phyloP scores from a whole-genome alignment of 2,888 invertebrate genomes.

The Anticlea derivata region DNA sequence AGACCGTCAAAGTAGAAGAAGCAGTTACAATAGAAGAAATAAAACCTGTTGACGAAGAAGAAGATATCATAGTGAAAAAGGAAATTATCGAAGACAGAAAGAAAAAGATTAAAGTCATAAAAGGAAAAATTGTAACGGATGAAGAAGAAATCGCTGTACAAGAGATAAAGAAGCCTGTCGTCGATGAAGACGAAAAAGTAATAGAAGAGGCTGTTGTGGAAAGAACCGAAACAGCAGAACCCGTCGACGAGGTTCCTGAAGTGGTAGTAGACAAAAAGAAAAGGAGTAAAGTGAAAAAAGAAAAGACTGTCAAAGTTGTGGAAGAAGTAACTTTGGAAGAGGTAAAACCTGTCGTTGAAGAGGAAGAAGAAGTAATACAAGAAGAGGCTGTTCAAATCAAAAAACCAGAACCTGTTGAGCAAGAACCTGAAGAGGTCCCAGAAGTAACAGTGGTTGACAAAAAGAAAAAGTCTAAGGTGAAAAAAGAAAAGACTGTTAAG shows the following conservation, averaged over 20 bases:
- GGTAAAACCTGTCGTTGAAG: not conserved
- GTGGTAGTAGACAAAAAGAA: conserved; percentile 3
- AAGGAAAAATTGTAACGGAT: not conserved
- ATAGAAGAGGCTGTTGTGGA: conserved; percentile 20
- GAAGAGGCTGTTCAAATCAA: not conserved
- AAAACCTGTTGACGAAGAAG: conserved; percentile 15
- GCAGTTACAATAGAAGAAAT: conserved; percentile 41
- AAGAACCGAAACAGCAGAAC: conserved; percentile 27
- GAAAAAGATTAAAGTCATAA: not conserved
- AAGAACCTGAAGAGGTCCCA: conserved; percentile 7
- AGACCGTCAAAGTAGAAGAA: conserved; percentile 42
- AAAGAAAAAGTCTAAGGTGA: conserved; percentile 21
- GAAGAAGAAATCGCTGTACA: not conserved
- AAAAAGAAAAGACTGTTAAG: conserved; percentile 36
- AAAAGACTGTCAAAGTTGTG: not conserved
- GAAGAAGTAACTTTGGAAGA: not conserved
- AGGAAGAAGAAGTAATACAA: not conserved
- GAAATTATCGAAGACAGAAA: not conserved
- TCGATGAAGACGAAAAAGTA: not conserved
- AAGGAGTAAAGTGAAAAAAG: conserved; percentile 13
- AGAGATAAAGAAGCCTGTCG: not conserved
- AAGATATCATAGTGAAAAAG: conserved; percentile 11
- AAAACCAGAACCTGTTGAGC: not conserved
- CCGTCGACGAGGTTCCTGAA: not conserved
- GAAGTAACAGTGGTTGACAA: conserved; percentile 10